Conservation (phyloP, 2,797 vertebrate genomes). For the Sebastes jordani region DNA sequence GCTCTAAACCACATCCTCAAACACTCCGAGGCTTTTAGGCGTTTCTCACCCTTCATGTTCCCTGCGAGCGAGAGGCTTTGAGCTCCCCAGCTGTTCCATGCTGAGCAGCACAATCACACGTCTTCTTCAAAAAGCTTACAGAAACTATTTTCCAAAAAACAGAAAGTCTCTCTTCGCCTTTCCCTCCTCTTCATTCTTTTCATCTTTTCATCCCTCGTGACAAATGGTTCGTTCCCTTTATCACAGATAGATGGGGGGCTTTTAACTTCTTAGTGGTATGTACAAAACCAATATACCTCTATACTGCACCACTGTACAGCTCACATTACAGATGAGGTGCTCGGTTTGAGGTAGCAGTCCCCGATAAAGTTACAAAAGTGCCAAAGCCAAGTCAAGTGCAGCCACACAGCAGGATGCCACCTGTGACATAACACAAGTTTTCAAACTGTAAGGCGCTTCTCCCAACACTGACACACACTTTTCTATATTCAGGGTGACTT, state of each 20-base stretch:
- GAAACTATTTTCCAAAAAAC: slow-evolving; percentile 37
- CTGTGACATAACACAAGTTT: no score
- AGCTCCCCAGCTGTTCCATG: slow-evolving; percentile 25
- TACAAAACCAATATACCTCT: not conserved
- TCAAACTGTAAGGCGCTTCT: no score
- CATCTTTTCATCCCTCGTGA: slow-evolving; percentile 22
- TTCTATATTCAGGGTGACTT: no score
- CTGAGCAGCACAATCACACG: slow-evolving; percentile 18
- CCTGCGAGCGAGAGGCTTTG: slow-evolving; percentile 6
- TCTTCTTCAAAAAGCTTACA: slow-evolving; percentile 23
- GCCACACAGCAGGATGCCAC: not conserved
- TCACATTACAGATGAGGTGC: slow-evolving; percentile 3
- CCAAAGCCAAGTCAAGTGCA: not conserved
- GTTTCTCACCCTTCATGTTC: slow-evolving; percentile 57
- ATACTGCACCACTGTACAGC: not conserved
- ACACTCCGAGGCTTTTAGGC: slow-evolving; percentile 27
- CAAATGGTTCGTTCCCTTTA: not conserved
- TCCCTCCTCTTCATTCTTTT: slow-evolving; percentile 37
- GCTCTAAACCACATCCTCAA: slow-evolving; percentile 53
- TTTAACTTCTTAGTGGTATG: not conserved
- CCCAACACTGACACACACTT: no score
- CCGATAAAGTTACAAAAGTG: not conserved
- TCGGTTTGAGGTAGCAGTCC: not conserved
- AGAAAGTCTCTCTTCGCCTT: not conserved
- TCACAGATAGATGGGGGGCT: not conserved